A percentile compares a stretch with the other conserved stretches of the same genome.
phyloP scores from a whole-genome alignment of 2,113 vertebrate species.

The Hassar affinis region DNA sequence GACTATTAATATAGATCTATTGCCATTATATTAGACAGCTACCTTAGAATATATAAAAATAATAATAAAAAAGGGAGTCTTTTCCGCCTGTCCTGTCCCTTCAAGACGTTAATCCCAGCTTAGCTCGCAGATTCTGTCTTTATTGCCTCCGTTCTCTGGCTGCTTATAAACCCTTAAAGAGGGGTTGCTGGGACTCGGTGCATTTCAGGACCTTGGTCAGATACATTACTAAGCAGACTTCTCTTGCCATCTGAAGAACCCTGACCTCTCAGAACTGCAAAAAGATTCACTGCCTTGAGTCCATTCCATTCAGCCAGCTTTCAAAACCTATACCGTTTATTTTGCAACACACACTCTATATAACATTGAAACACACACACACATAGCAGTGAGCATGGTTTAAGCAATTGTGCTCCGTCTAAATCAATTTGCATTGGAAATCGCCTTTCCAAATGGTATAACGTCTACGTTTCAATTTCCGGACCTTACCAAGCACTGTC shows the following conservation, averaged over 20 bases:
- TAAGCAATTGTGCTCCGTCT: no score
- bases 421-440: conserved; percentile 19
- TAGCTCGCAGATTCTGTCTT: not conserved
- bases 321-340: not conserved
- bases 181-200: not conserved
- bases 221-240: conserved; percentile 1
- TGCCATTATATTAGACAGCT: no score
- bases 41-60: no score
- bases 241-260: no score
- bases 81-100: no score
- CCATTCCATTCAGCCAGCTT: no score
- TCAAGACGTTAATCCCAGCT: not conserved
- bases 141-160: not conserved
- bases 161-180: not conserved
- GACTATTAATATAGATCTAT: no score
- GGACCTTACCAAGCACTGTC: not conserved
- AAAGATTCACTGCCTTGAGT: not conserved
- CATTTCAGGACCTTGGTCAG: conserved; percentile 35
- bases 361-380: not conserved
- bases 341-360: not conserved
- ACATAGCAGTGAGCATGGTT: not conserved
- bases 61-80: not conserved
- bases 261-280: not conserved
- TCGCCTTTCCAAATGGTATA: not conserved
- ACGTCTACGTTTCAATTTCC: not conserved